Base-by-base conservation (phyloP, 2,113 vertebrate species). In the Silurus glanis region DNA sequence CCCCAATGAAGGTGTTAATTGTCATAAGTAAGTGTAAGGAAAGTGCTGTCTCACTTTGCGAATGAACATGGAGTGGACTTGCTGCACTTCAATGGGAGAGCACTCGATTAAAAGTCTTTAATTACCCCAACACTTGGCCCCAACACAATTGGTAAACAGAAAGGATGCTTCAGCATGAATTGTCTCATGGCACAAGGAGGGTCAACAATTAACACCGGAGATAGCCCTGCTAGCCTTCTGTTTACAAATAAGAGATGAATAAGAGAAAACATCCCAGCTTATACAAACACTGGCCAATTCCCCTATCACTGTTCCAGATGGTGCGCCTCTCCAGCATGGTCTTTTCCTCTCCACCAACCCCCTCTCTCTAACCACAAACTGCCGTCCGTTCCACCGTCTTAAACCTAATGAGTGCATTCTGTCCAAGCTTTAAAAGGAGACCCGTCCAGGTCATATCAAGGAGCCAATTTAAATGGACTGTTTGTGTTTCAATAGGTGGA, bases 401-500 rank as follows among this genome's bases (percentile, higher is more conserved):
- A 89, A 89, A 87, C 83, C 89, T 89, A 81, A 91, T 86, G 89
- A 90, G 82, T 76, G 81, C 84, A 83, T 86, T 88, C 80, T 82
- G 83, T 86, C 72, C 51, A 58, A 66, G 80, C 85, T 83, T 80
- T 85, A 89, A 59, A 88, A 47, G 64, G 76, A 28, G 80, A 88
- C 74, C 61, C 79, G 84, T 86, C 25, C 25, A 23, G 16, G 28
- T 76, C 85, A 89, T 85, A 85, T 86, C 37, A 80, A 81, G 78
- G 80, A 88, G 72, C 85, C 86, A 90, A 59, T 88, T 90, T 76
- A 93, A 93, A 91, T 90, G 72, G 83, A 80, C 88, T 87, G 84
- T 93, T 92, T 90, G 84, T 84, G 21, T 82, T 81, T 90, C 88
- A 92, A 89, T 89, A 89, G 91, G 81, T 90, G 82, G 83, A 91